Conservation (phyloP, 2,888 invertebrate species). For the Panzeria rudis region DNA sequence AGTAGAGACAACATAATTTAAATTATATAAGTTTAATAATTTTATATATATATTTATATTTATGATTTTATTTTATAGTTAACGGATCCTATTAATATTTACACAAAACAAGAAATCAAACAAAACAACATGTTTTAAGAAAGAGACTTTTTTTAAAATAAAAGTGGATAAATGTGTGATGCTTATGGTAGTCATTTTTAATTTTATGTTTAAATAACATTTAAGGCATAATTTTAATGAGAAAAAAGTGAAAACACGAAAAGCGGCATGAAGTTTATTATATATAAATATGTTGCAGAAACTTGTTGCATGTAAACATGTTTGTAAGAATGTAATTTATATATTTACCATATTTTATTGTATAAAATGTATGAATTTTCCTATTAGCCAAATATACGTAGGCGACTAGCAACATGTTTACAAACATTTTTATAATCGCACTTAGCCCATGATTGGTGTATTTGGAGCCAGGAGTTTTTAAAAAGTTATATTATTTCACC, state of each 20-base stretch:
- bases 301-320: background rate
- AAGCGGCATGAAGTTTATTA: background rate
- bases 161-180: slow-evolving; percentile 52
- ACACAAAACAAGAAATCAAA: slow-evolving; percentile 2
- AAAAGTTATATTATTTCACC: no score
- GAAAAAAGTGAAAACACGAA: background rate
- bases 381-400: no score
- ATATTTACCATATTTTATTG: no score
- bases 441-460: no score
- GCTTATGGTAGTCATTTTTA: slow-evolving; percentile 67
- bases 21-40: slow-evolving; percentile 38
- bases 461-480: no score
- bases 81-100: slow-evolving; percentile 68
- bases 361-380: no score
- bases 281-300: background rate
- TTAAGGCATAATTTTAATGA: background rate
- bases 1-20: slow-evolving; percentile 40
- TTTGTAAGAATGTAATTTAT: background rate
- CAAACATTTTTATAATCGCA: no score
- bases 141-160: background rate
- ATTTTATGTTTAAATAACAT: slow-evolving; percentile 33
- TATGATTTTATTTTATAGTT: slow-evolving; percentile 46
- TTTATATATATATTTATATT: slow-evolving; percentile 31
- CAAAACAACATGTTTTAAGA: slow-evolving; percentile 6
- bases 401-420: no score